phyloP scores from a whole-genome alignment of 2,888 invertebrate species.

The Trilocha varians region DNA sequence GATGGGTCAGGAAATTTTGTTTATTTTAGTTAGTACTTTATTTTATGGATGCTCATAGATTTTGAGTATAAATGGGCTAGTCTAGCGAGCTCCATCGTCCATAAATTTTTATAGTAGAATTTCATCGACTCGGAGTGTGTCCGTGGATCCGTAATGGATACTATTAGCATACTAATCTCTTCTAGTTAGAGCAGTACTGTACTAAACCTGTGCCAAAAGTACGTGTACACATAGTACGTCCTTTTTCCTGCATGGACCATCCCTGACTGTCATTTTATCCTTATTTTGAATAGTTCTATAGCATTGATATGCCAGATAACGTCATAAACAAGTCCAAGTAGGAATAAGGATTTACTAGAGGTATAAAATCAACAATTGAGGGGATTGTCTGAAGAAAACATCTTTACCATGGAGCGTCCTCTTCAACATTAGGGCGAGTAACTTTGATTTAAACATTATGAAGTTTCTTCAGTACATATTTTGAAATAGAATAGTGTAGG shows the following conservation, averaged over 20 bases:
- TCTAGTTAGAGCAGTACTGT: constrained; percentile 55
- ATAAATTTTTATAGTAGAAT: constrained; percentile 59
- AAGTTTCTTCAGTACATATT: constrained; percentile 46
- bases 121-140: constrained; percentile 47
- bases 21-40: constrained; percentile 46
- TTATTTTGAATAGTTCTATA: constrained; percentile 2
- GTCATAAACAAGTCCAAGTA: constrained; percentile 1
- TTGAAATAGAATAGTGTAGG: constrained; percentile 61
- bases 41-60: constrained; percentile 58
- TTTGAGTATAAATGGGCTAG: constrained; percentile 53
- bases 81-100: constrained; percentile 63
- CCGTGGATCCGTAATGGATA: constrained; percentile 44
- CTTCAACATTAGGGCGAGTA: constrained; percentile 67
- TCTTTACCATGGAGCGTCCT: constrained; percentile 50
- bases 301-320: background rate
- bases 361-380: constrained; percentile 23
- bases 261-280: background rate
- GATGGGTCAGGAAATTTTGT: constrained; percentile 66
- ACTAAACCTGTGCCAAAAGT: constrained; percentile 43
- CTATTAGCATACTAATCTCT: constrained; percentile 67
- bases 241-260: constrained; percentile 32
- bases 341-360: constrained; percentile 14
- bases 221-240: constrained; percentile 44
- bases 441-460: constrained; percentile 58
- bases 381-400: constrained; percentile 49